Base-by-base conservation (phyloP, 2,113 vertebrate genomes). In the Pithys albifrons region DNA sequence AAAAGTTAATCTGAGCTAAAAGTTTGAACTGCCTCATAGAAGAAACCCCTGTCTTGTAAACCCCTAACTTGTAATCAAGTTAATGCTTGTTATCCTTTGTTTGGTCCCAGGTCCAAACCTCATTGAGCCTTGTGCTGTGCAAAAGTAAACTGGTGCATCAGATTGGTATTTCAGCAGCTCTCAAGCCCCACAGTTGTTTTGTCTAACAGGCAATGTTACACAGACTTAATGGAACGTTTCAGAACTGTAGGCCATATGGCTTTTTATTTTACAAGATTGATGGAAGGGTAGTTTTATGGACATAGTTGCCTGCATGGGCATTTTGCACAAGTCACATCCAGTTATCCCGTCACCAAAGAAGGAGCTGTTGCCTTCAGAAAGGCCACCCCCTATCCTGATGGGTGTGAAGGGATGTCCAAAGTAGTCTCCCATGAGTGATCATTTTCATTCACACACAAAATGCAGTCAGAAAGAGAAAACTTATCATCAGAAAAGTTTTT, bases 71-170 rank as follows among this genome's bases (percentile, higher is more conserved):
- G 49, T 27, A 51, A 51, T 25, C 24, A 27, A 51, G 33, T 37
- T 91, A 74, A 35, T 33, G 10, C 14, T 70, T 55, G 14, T 48
- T 74, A 85, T 51, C 12, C 16, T 72, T 75, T 64, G 45, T 83
- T 84, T 84, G 35, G 39, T 81, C 43, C 35, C 43, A 55, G 43
- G 66, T 55, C 15, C 29, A 88, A 80, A 74, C n/a, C 14, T 70
- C 39, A 46, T 0, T 43, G 46, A 76, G 31, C 55, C 39, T 66
- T 65, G 41, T 25, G 15, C 62, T 58, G 41, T 29, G 48, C 33
- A 78, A 82, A 95, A 85, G 64, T 66, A 74, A 91, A 94, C 70
- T 29, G 33, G 10, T 71, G 29, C 46, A 39, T 43, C 29, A 80
- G 43, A 49, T 0, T 15, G 35, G 16, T 59, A 24, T 84, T 94